Evolutionary conservation across 1,140 invertebrate genomes (phyloP).

Genomic region (Drosophila kohkoa): DNA sequence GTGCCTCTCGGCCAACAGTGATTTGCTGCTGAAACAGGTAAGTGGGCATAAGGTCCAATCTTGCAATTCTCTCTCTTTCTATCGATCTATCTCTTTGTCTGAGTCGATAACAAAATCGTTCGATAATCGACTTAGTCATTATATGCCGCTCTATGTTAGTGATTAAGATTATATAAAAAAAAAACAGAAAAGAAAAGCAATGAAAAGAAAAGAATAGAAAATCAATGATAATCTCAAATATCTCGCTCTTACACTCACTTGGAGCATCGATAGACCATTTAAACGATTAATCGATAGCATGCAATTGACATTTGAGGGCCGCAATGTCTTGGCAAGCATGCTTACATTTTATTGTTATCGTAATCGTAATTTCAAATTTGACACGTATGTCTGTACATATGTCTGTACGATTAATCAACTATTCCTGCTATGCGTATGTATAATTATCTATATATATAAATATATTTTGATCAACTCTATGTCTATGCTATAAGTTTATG

Average conservation of each 20-base stretch:
- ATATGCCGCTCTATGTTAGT: slow-evolving; percentile 41
- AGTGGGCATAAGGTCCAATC: slow-evolving; percentile 30
- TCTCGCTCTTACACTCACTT: slow-evolving; percentile 34
- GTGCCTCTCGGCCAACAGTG: slow-evolving; percentile 96
- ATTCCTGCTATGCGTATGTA: slow-evolving; percentile 1
- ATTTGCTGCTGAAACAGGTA: slow-evolving; percentile 97
- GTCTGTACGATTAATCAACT: slow-evolving; percentile 16
- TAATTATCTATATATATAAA: slow-evolving; percentile 9
- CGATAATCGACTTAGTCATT: neutral
- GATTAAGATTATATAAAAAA: slow-evolving; percentile 9
- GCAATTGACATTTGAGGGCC: slow-evolving; percentile 39
- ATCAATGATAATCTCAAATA: neutral
- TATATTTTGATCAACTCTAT: slow-evolving; percentile 4
- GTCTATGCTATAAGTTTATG: slow-evolving; percentile 41
- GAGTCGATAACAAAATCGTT: slow-evolving; percentile 8
- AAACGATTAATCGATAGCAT: slow-evolving; percentile 50
- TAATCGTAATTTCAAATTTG: neutral
- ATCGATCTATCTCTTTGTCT: neutral
- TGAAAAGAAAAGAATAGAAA: neutral
- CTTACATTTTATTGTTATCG: slow-evolving; percentile 6
- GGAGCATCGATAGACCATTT: slow-evolving; percentile 36
- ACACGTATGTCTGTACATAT: slow-evolving; percentile 26
- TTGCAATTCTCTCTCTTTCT: neutral
- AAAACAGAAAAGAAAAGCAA: neutral
- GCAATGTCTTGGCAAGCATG: slow-evolving; percentile 51